These are phyloP conservation scores for Amblyteles armatorius DNA, from an alignment of 2,888 invertebrate species.

Conservation along the genomic window DNA sequence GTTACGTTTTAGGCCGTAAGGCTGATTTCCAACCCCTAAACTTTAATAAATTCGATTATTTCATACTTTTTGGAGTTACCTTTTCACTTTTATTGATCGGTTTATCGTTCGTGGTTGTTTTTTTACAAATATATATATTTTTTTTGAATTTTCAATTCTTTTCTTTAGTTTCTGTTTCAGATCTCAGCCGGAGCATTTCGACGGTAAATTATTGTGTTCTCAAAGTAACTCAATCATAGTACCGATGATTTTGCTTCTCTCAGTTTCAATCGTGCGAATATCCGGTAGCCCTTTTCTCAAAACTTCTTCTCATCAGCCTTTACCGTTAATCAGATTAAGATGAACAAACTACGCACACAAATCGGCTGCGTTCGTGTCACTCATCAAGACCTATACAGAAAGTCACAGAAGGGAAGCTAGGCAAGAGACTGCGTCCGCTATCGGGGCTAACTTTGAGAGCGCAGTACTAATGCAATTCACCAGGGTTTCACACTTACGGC, in stretches of 20 bases:
- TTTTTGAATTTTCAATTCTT: too few species aligned
- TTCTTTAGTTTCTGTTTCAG: too few species aligned
- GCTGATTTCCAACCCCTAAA: too few species aligned
- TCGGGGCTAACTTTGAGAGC: conserved; percentile 29
- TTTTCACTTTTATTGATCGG: too few species aligned
- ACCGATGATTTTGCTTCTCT: not conserved
- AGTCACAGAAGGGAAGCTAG: conserved; percentile 28
- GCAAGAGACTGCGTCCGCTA: conserved; percentile 4
- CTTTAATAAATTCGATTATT: too few species aligned
- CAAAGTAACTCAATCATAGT: not conserved
- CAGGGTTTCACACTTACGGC: not conserved
- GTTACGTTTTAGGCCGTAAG: too few species aligned
- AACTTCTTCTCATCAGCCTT: conserved; percentile 16
- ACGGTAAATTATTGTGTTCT: not conserved
- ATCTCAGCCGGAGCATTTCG: not conserved
- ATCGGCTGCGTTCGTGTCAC: conserved; percentile 19
- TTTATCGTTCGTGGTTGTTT: too few species aligned
- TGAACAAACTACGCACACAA: conserved; percentile 4
- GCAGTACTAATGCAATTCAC: conserved; percentile 24
- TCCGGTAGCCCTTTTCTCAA: not conserved
- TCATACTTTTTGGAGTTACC: too few species aligned
- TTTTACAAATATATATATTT: too few species aligned
- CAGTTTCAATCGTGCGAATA: conserved; percentile 7
- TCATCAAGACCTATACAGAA: conserved; percentile 28
- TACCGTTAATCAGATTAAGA: conserved; percentile 15